Conservation (phyloP, 1,140 invertebrate species). For the Pachypeltis micranthus region DNA sequence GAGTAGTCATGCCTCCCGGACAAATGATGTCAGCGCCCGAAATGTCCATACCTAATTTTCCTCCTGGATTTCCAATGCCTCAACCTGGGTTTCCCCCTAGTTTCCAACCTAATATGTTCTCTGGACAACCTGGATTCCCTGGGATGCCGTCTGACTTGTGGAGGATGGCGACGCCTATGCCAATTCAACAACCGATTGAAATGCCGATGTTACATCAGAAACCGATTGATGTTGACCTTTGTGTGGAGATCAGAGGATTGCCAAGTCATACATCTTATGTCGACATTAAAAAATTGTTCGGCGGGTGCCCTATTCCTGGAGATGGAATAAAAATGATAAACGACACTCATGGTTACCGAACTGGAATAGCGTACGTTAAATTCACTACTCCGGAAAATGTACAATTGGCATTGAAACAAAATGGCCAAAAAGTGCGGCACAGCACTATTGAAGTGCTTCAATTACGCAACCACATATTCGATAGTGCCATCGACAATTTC, state of each 20-base stretch:
- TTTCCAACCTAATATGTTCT: background rate
- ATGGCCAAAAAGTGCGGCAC: conserved; percentile 45
- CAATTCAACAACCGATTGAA: background rate
- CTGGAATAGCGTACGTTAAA: conserved; percentile 65
- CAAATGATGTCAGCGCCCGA: background rate
- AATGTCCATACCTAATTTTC: background rate
- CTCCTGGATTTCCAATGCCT: background rate
- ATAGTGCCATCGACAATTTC: conserved; percentile 21
- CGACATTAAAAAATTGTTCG: conserved; percentile 69
- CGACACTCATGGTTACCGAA: conserved; percentile 61
- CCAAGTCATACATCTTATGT: conserved; percentile 53
- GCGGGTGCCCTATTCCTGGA: conserved; percentile 60
- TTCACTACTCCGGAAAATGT: conserved; percentile 57
- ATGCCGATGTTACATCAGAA: too few species aligned
- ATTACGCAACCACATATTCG: conserved; percentile 29
- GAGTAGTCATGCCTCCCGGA: background rate
- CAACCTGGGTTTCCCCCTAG: background rate
- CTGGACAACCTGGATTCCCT: background rate
- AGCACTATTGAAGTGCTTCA: conserved; percentile 46
- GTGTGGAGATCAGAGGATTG: conserved; percentile 58
- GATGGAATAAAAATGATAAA: conserved; percentile 76
- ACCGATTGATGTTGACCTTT: conserved; percentile 36
- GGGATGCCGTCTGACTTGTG: background rate
- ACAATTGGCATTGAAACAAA: conserved; percentile 50
- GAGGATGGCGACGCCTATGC: background rate